Percentiles rank a stretch among this genome's conserved stretches.
Evolutionary conservation across 2,113 vertebrate genomes (phyloP).

Genomic region (Sylvia atricapilla): DNA sequence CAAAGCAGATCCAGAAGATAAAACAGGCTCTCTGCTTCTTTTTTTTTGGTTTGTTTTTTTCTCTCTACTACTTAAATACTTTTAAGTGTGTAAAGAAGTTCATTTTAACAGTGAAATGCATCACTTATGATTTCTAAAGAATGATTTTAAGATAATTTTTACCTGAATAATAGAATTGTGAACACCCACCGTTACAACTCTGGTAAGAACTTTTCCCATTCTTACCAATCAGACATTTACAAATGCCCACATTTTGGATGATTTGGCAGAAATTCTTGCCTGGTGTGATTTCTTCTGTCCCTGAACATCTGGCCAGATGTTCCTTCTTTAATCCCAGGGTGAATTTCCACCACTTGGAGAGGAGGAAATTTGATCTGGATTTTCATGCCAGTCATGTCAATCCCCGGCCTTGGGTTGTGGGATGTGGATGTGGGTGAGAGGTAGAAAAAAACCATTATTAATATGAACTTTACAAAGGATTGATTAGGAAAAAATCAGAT

Average conservation of each 20-base stretch:
- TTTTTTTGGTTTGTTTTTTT: not conserved
- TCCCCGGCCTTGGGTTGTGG: not conserved
- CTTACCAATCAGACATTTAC: not conserved
- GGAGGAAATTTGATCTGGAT: not conserved
- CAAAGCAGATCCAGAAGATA: not conserved
- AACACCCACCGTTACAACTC: not conserved
- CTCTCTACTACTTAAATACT: not conserved
- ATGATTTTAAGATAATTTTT: not conserved
- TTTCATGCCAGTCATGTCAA: fast-evolving
- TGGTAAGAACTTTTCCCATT: not conserved
- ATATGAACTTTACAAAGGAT: not conserved
- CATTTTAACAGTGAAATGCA: not conserved
- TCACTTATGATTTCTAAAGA: fast-evolving
- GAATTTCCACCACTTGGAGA: not conserved
- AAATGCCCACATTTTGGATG: not conserved
- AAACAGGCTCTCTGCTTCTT: not conserved
- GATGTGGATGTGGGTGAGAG: too few species aligned
- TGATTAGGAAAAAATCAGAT: not conserved
- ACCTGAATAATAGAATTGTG: not conserved
- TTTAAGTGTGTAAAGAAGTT: not conserved
- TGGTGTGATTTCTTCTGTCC: not conserved
- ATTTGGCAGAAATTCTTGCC: not conserved
- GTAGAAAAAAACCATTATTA: too few species aligned
- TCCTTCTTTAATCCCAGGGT: not conserved
- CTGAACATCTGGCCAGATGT: not conserved